Evolutionary conservation across 1,140 invertebrate species (phyloP), one percentile per base, ranked within the genome.

Genomic region (Cecropterus lyciades): DNA sequence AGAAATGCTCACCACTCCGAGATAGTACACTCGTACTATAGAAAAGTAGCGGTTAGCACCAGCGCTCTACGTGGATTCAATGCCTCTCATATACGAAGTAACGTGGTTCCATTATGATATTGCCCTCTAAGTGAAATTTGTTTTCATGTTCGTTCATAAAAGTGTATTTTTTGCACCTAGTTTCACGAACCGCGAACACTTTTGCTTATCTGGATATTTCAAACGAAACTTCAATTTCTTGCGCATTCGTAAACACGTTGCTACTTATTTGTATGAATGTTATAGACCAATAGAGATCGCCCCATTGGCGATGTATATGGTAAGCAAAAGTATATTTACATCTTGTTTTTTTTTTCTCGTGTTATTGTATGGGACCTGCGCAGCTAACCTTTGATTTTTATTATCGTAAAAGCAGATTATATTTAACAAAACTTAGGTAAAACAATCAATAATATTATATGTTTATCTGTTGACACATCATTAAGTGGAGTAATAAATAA

Each of bases 41-140:
- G 79, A 76, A 79, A 79, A 80, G 74, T 77, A 68, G 80, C 72
- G 82, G 81, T 84, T 82, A 84, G 70, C 77, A 72, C 68, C 67
- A 76, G 66, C 67, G 69, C 68, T 59, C 63, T 68, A 73, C 75
- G 72, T 73, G 75, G 78, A 86, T 83, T 77, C 75, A 77, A 77
- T 84, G 80, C 72, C 73, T 82, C 77, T 82, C 75, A 74, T 80
- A 81, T 77, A 75, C 69, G 70, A 84, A 82, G 80, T 78, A 79
- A 79, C 77, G 56, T 75, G 65, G 70, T 75, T 83, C 85, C 87
- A 88, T 90, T 90, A 88, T 86, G 82, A 83, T 86, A 90, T 90
- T 90, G 82, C 80, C 77, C 77, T 82, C 80, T 79, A 82, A 86
- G 80, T 80, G 78, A 85, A 86, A 85, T 89, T 87, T 83, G 79